Base-by-base conservation (phyloP, 2,113 vertebrate species). In the Mormyrus lacerda region DNA sequence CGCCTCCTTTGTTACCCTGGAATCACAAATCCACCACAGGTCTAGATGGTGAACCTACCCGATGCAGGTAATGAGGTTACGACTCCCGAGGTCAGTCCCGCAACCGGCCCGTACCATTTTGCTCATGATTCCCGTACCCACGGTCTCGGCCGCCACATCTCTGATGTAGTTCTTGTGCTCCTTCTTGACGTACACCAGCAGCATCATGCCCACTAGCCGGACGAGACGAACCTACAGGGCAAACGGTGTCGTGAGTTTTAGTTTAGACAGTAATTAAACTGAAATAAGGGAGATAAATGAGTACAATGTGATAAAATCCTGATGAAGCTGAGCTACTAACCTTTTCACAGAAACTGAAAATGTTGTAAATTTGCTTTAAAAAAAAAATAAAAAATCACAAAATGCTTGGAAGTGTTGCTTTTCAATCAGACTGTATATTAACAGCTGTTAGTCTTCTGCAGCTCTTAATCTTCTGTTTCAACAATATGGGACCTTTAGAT, bases 1-100 rank as follows among this genome's bases (percentile, higher is more conserved):
- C 98, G 0, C 98, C 98, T 3, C 98, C 98, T 94, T 99, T 99
- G 95, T 99, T 99, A 85, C 98, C 98, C 98, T 99, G 94, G 90
- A 83, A 88, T 61, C 1, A 69, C 44, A 79, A 27, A 45, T 19
- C 87, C 53, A 3, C 21, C 48, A 9, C 35, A 45, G 7, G 42
- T 44, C 39, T 45, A 84, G 19, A 19, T 2, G 44, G 21, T 9
- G 19, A 84, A 13, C n/a, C n/a, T n/a, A n/a, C 7, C 8, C 3
- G 44, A 47, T 2, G 42, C 2, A 47, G 39, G 82, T 11, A 10
- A 84, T 2, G 35, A 69, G 73, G 44, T 47, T 11, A 4, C 10
- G 42, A 47, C 42, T n/a, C 8, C 5, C 10, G 7, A n/a, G 42
- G 44, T 19, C 82, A 84, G 21, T 11, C 24, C 10, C 21, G 11